Percentiles rank a stretch among this genome's conserved stretches.
These are phyloP conservation scores for Diorhabda sublineata DNA, from an alignment of 1,140 invertebrate genomes.

Conservation along the genomic window DNA sequence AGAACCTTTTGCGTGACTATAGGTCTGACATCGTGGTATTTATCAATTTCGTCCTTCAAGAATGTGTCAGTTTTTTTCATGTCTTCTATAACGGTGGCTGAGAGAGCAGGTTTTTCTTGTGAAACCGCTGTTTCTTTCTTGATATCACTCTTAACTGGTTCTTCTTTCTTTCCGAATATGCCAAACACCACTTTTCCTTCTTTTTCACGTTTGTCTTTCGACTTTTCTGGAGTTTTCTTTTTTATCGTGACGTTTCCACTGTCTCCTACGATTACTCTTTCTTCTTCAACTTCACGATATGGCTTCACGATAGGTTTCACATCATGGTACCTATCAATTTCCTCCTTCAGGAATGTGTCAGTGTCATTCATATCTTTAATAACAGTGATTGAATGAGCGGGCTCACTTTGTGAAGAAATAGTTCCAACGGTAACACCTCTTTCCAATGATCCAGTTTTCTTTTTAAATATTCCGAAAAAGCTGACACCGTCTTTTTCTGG, in stretches of 20 bases:
- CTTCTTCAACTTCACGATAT: background rate
- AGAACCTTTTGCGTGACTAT: slow-evolving; percentile 1
- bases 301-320: slow-evolving; percentile 6
- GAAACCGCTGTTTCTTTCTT: background rate
- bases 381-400: slow-evolving; percentile 12
- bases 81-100: slow-evolving; percentile 17
- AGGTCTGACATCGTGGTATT: slow-evolving; percentile 28
- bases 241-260: background rate
- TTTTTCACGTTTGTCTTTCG: slow-evolving; percentile 5
- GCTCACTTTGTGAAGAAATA: background rate
- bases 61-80: slow-evolving; percentile 20
- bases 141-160: slow-evolving; percentile 4
- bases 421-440: slow-evolving; percentile 12
- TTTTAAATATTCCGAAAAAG: slow-evolving; percentile 10
- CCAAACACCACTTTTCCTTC: slow-evolving; percentile 13
- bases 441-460: background rate
- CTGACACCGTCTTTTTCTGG: slow-evolving; percentile 3
- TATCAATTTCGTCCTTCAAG: slow-evolving; percentile 27
- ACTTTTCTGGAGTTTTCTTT: background rate
- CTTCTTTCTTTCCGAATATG: slow-evolving; percentile 23
- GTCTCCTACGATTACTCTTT: background rate
- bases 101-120: slow-evolving; percentile 1
- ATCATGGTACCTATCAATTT: slow-evolving; percentile 32
- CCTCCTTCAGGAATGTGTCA: slow-evolving; percentile 23
- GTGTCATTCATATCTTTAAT: slow-evolving; percentile 13